Percentiles rank a stretch among this genome's conserved stretches.
phyloP scores from a whole-genome alignment of 2,888 invertebrate genomes.

The Priapulus caudatus region DNA sequence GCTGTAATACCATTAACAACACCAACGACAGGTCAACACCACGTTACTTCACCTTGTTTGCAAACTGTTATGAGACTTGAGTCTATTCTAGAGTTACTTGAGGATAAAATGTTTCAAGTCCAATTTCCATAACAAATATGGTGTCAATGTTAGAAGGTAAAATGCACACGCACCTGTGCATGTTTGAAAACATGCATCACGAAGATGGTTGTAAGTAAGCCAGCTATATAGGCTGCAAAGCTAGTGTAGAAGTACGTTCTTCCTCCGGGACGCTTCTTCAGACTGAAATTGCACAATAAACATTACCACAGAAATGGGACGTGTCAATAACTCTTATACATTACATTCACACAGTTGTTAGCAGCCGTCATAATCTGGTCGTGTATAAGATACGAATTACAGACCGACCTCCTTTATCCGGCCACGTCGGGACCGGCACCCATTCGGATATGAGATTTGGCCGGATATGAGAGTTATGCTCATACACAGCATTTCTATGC shows the following conservation, averaged over 20 bases:
- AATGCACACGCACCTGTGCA: constrained; percentile 54
- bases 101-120: too few relatives aligned
- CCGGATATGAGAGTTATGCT: too few relatives aligned
- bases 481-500: too few relatives aligned
- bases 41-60: constrained; percentile 11
- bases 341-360: background rate
- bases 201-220: constrained; percentile 80
- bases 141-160: too few relatives aligned
- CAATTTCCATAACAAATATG: constrained; percentile 4
- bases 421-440: too few relatives aligned
- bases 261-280: constrained; percentile 28
- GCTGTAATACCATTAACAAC: constrained; percentile 48
- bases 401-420: too few relatives aligned
- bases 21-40: background rate
- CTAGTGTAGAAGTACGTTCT: constrained; percentile 63
- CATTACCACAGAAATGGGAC: too few relatives aligned
- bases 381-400: too few relatives aligned
- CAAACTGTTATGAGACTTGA: constrained; percentile 4
- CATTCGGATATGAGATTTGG: too few relatives aligned
- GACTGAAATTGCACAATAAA: constrained; percentile 22
- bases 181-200: constrained; percentile 98
- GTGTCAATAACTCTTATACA: background rate
- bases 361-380: too few relatives aligned
- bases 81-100: too few relatives aligned
- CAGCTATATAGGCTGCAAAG: constrained; percentile 81